These are phyloP conservation scores for Physocephala rufipes DNA, from an alignment of 2,888 invertebrate genomes.

Conservation along the genomic window DNA sequence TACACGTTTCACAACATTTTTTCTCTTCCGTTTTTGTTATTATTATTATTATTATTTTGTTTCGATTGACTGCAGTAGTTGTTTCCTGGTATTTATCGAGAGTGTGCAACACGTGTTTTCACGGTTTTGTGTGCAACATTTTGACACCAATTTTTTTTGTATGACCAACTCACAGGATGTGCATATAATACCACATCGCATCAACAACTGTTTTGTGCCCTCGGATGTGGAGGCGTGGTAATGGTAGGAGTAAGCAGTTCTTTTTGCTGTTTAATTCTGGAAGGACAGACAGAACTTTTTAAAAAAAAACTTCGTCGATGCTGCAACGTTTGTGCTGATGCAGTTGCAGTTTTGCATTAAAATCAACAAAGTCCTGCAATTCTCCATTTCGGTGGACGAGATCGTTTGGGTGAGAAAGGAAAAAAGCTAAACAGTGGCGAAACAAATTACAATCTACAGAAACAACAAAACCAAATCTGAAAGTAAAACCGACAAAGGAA, in stretches of 20 bases:
- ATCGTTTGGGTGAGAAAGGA: neutral
- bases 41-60: neutral
- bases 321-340: neutral
- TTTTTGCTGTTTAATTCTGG: no score
- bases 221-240: no score
- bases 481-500: conserved; percentile 24
- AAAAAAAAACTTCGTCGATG: neutral
- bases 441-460: no score
- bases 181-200: neutral
- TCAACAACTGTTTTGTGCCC: neutral
- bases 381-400: neutral
- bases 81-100: neutral
- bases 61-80: neutral
- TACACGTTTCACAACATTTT: conserved; percentile 24
- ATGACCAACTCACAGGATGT: no score
- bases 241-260: no score
- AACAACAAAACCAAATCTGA: neutral
- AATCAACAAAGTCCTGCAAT: conserved; percentile 20
- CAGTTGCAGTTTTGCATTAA: no score
- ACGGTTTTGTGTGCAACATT: conserved; percentile 15
- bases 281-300: neutral
- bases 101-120: conserved; percentile 38
- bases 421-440: neutral
- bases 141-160: conserved; percentile 20
- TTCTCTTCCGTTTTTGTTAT: neutral